Conservation (phyloP, 2,113 vertebrate species). For the Hirundichthys speculiger region DNA sequence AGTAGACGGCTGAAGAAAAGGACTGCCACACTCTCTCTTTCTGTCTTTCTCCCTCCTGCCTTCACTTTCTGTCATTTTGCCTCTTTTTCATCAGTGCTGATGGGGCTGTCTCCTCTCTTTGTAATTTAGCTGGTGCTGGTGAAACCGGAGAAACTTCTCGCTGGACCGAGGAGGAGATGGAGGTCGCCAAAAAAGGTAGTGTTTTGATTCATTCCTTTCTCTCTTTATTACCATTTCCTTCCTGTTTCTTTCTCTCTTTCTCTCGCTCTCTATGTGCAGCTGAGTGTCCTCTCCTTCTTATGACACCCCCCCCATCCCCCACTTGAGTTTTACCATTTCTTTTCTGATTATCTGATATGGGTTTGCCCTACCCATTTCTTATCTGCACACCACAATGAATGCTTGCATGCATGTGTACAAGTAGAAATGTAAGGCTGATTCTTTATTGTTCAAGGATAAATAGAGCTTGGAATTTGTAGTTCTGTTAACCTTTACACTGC, state of each 20-base stretch:
- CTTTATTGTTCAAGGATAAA: slow-evolving; percentile 38
- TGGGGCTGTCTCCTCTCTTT: slow-evolving; percentile 62
- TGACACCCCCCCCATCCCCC: background rate
- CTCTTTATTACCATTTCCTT: slow-evolving; percentile 1
- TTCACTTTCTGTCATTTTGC: slow-evolving; percentile 2
- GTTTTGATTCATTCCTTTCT: slow-evolving; percentile 37
- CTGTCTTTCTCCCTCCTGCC: background rate
- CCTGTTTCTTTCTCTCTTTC: slow-evolving; percentile 5
- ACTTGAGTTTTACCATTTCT: background rate
- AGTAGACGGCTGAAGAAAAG: slow-evolving; percentile 57
- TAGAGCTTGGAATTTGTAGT: slow-evolving; percentile 22
- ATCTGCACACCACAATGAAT: slow-evolving; percentile 18
- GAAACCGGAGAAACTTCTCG: slow-evolving; percentile 97
- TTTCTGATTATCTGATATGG: slow-evolving; percentile 35
- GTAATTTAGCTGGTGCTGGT: slow-evolving; percentile 85
- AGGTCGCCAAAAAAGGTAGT: slow-evolving; percentile 98
- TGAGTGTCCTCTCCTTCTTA: slow-evolving; percentile 7
- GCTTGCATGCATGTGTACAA: slow-evolving; percentile 12
- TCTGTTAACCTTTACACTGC: slow-evolving; percentile 40
- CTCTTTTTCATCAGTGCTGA: slow-evolving; percentile 46
- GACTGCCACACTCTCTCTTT: slow-evolving; percentile 40
- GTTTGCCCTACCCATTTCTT: slow-evolving; percentile 27
- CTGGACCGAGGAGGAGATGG: slow-evolving; percentile 99
- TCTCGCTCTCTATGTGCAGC: background rate
- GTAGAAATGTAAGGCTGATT: slow-evolving; percentile 7